Evolutionary conservation across 2,797 vertebrate genomes (phyloP), one percentile per base, ranked within the genome.

Genomic region (Melanogrammus aeglefinus): DNA sequence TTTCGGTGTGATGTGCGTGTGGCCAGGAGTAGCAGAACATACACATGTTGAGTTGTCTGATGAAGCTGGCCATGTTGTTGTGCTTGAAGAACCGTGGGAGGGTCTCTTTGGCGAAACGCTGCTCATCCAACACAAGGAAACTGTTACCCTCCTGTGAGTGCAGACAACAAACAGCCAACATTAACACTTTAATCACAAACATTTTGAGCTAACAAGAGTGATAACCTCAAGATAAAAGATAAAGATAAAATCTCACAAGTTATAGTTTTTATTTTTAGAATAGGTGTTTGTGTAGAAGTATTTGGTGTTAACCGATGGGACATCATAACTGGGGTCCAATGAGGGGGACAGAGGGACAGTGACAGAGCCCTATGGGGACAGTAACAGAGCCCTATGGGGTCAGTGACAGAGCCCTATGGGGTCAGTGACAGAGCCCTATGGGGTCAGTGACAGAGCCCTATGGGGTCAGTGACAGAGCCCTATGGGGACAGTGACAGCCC

Each of bases 21-120:
- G 2, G 63, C 27, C 63, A 29, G 51, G 78, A 72, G 6, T 31
- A 51, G 41, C 4, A 41, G 36, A 6, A 24, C 89, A 95, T 94
- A 99, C 98, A 99, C 97, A 99, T 99, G 85, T 99, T 99, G 9
- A 99, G 93, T 86, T 99, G 98, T 47, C 98, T 93, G 90, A 99
- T 96, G 94, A 99, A 99, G 85, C 97, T 99, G 81, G 98, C 97
- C 97, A 99, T 99, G 92, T 99, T 99, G 91, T 98, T 99, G 94
- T 99, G 98, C 90, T 99, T 99, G 92, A 99, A 99, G 87, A 97
- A 99, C 91, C 98, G 98, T 14, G 98, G 98, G 31, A 99, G 96
- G 84, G 98, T 99, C 88, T 99, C 98, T 88, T 99, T 99, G 31
- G 97, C 94, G 66, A 99, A 99, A 39, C 96, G 94, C 90, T 96